These are phyloP conservation scores for Plebejus argus DNA, from an alignment of 2,888 invertebrate species.

Conservation along the genomic window DNA sequence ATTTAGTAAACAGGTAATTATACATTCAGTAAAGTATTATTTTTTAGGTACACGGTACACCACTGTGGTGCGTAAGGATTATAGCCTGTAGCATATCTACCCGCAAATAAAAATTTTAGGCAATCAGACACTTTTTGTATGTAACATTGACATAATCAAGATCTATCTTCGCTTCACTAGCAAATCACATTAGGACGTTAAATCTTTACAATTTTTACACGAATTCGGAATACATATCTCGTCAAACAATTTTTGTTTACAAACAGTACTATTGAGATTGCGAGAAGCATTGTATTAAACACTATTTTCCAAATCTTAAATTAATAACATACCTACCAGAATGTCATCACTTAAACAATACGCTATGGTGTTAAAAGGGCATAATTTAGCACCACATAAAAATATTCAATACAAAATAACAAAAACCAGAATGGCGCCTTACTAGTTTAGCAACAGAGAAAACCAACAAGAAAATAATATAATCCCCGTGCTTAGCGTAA, in stretches of 20 bases:
- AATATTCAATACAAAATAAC: conserved; percentile 61
- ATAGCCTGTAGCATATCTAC: conserved; percentile 11
- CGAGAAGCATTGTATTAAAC: conserved; percentile 25
- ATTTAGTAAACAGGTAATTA: background rate
- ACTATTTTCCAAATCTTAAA: conserved; percentile 28
- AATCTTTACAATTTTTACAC: conserved; percentile 24
- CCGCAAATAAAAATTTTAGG: conserved; percentile 11
- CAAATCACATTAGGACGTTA: conserved; percentile 4
- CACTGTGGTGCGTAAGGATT: background rate
- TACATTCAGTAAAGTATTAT: background rate
- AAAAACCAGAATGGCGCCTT: conserved; percentile 54
- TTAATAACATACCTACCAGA: conserved; percentile 54
- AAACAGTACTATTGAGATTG: conserved; percentile 31
- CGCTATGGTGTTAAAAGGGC: conserved; percentile 63
- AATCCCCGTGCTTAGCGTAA: conserved; percentile 49
- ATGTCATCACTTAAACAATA: conserved; percentile 61
- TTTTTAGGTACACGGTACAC: background rate
- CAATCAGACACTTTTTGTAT: background rate
- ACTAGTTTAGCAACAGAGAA: conserved; percentile 50
- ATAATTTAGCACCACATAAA: conserved; percentile 70
- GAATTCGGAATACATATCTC: conserved; percentile 28
- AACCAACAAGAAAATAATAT: conserved; percentile 48
- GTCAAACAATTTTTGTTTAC: conserved; percentile 22
- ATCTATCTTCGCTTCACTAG: conserved; percentile 9
- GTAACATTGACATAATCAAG: conserved; percentile 17